These are phyloP conservation scores for Dryoscopus gambensis DNA, from an alignment of 2,113 vertebrate genomes.

Conservation along the genomic window DNA sequence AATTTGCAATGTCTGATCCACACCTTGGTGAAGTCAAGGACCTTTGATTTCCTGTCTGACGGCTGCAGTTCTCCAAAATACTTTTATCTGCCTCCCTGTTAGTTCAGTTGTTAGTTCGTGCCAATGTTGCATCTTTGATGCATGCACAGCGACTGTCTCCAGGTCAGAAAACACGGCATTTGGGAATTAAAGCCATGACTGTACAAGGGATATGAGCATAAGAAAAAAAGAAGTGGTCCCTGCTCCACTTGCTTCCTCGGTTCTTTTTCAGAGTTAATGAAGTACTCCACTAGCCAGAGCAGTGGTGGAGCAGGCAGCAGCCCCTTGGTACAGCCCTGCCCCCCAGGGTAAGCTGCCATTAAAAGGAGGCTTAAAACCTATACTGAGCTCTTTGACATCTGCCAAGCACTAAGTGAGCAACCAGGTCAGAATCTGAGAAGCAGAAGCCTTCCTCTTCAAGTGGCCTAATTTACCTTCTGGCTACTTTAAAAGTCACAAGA, in stretches of 20 bases:
- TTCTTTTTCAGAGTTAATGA: background rate
- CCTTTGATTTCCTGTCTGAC: background rate
- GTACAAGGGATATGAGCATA: background rate
- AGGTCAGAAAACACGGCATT: rapidly evolving
- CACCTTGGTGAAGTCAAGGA: background rate
- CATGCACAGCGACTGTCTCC: background rate
- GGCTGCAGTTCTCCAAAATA: background rate
- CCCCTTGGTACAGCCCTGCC: background rate
- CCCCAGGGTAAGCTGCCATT: background rate
- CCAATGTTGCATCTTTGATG: background rate
- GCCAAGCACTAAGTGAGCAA: background rate
- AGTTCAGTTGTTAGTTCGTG: background rate
- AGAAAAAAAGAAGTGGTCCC: background rate
- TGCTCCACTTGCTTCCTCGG: background rate
- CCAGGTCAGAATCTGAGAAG: background rate
- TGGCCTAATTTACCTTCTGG: background rate
- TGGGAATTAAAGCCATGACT: background rate
- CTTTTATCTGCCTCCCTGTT: background rate
- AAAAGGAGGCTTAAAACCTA: background rate
- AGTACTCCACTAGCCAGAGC: background rate
- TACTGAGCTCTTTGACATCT: background rate
- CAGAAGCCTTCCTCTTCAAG: background rate
- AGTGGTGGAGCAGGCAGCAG: background rate
- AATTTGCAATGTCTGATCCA: background rate
- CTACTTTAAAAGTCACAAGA: background rate